phyloP scores from a whole-genome alignment of 2,888 invertebrate genomes.

The Chymomyza fuscimana region DNA sequence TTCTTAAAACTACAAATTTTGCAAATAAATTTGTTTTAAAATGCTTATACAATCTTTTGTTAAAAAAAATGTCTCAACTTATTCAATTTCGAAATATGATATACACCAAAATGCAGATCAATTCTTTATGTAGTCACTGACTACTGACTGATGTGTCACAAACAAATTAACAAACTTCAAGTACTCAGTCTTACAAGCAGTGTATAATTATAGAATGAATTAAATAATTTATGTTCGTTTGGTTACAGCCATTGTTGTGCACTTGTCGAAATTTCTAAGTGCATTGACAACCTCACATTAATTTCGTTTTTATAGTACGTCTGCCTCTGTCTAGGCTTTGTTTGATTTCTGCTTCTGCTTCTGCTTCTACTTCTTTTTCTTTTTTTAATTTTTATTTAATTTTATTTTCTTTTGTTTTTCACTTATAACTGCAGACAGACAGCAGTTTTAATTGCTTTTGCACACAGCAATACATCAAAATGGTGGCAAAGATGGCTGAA shows the following conservation, averaged over 20 bases:
- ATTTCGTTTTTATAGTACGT: conserved; percentile 9
- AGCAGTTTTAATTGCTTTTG: conserved; percentile 73
- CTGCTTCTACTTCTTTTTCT: not conserved
- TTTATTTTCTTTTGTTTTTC: conserved; percentile 23
- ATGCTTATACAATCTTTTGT: no score
- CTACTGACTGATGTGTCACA: not conserved
- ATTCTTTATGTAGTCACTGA: not conserved
- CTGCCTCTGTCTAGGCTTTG: not conserved
- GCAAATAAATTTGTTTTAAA: no score
- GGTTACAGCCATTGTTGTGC: conserved; percentile 33
- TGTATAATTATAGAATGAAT: not conserved
- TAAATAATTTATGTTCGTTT: conserved; percentile 26
- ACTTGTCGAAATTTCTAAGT: conserved; percentile 30
- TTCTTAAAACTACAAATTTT: no score
- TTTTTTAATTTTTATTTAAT: not conserved
- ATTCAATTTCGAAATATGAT: no score
- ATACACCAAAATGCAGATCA: no score
- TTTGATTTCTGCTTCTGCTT: conserved; percentile 23
- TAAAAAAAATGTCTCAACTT: no score
- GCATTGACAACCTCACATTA: conserved; percentile 28
- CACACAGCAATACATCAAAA: conserved; percentile 72
- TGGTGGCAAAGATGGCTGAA: conserved; percentile 53
- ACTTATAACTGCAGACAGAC: conserved; percentile 56
- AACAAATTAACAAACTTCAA: not conserved
- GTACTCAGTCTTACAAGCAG: not conserved